Conservation (phyloP, 2,888 invertebrate genomes). For the Nipponacmea schrenckii region DNA sequence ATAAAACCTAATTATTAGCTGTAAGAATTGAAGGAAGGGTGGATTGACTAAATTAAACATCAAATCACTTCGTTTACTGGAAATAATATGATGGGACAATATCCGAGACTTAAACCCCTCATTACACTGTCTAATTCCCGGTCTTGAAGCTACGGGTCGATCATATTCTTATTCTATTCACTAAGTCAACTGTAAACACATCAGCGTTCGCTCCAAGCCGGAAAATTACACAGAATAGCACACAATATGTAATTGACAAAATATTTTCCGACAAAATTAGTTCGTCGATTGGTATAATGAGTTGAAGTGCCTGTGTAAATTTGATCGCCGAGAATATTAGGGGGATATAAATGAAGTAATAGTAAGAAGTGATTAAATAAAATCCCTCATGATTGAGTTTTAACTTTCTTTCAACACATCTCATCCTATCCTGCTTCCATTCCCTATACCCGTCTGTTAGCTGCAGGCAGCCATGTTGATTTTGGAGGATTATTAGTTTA, state of each 20-base stretch:
- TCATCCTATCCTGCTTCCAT: neutral
- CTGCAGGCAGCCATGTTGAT: slow-evolving; percentile 3
- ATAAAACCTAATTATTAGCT: slow-evolving; percentile 25
- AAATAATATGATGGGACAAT: slow-evolving; percentile 13
- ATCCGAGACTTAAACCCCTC: slow-evolving; percentile 16
- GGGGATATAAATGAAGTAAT: slow-evolving; percentile 37
- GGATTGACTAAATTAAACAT: slow-evolving; percentile 21
- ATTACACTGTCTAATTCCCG: slow-evolving; percentile 14
- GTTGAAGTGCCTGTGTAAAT: slow-evolving; percentile 40
- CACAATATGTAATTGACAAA: slow-evolving; percentile 46
- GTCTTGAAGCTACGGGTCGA: slow-evolving; percentile 1
- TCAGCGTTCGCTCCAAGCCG: slow-evolving; percentile 31
- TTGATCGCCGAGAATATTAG: slow-evolving; percentile 40
- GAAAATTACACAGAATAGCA: slow-evolving; percentile 36
- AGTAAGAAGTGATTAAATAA: slow-evolving; percentile 33
- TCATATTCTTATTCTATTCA: slow-evolving; percentile 28
- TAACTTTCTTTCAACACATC: neutral
- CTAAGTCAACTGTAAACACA: slow-evolving; percentile 34
- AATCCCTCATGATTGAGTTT: slow-evolving; percentile 4
- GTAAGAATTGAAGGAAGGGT: slow-evolving; percentile 14
- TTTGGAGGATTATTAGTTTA: neutral
- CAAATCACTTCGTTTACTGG: slow-evolving; percentile 18
- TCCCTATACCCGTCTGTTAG: neutral
- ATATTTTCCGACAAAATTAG: slow-evolving; percentile 45
- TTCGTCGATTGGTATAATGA: slow-evolving; percentile 40